Conservation (phyloP, 92 coral and sea anemone species). For the Diadumene lineata region DNA sequence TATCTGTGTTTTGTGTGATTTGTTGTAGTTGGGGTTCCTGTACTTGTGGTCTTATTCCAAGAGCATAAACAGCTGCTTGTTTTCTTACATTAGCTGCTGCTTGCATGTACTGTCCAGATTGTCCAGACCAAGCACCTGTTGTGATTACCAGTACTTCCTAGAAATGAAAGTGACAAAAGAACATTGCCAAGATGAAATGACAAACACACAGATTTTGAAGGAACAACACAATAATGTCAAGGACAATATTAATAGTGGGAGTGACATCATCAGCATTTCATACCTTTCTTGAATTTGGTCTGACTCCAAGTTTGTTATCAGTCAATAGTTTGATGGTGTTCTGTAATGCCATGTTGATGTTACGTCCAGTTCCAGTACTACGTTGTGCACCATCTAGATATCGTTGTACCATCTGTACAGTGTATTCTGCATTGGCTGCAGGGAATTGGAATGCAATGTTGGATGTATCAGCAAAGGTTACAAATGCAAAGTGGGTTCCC, state of each 20-base stretch:
- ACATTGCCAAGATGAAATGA: not conserved
- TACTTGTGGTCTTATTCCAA: constrained; percentile 19
- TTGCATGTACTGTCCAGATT: not conserved
- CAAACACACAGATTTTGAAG: not conserved
- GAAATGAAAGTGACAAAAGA: not conserved
- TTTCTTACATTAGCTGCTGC: constrained; percentile 7
- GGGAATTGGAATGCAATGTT: constrained; percentile 22
- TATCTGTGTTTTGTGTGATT: constrained; percentile 6
- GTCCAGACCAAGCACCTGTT: constrained; percentile 10
- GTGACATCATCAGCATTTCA: not conserved
- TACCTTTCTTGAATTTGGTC: constrained; percentile 17
- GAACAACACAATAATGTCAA: not conserved
- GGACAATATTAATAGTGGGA: no score
- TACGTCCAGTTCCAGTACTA: constrained; percentile 8
- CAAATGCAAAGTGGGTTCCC: constrained; percentile 48
- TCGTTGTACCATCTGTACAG: not conserved
- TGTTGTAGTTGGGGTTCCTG: constrained; percentile 22
- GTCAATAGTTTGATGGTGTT: not conserved
- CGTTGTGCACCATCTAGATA: not conserved
- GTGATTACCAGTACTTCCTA: constrained; percentile 46
- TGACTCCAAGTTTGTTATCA: not conserved
- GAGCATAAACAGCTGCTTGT: constrained; percentile 8
- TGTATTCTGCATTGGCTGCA: not conserved
- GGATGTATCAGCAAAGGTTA: constrained; percentile 41
- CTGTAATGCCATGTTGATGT: constrained; percentile 10